These are phyloP conservation scores for Cartodere bifasciata DNA, from an alignment of 2,888 invertebrate genomes.

Conservation along the genomic window DNA sequence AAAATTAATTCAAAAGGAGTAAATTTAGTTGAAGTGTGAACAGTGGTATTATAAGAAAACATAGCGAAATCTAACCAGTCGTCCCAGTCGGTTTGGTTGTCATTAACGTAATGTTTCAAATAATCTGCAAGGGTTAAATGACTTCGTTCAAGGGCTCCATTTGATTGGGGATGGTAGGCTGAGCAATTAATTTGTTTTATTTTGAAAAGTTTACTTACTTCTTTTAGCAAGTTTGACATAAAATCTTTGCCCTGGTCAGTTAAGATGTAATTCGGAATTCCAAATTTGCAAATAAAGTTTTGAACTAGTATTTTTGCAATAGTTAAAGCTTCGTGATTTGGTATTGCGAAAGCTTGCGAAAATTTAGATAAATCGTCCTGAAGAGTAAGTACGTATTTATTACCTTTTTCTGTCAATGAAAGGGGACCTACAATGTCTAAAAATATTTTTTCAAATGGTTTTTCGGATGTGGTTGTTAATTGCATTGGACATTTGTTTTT, in stretches of 20 bases:
- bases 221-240: slow-evolving; percentile 18
- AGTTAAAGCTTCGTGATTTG: slow-evolving; percentile 18
- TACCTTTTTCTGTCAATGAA: slow-evolving; percentile 5
- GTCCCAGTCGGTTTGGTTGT: slow-evolving; percentile 26
- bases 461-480: slow-evolving; percentile 20
- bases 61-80: slow-evolving; percentile 23
- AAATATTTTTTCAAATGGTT: slow-evolving; percentile 21
- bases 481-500: slow-evolving; percentile 21
- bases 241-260: slow-evolving; percentile 16
- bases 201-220: slow-evolving; percentile 21
- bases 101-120: slow-evolving; percentile 25
- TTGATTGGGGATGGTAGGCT: slow-evolving; percentile 22
- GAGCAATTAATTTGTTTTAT: slow-evolving; percentile 20
- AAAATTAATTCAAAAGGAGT: slow-evolving; percentile 25
- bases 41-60: slow-evolving; percentile 24
- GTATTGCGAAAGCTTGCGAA: slow-evolving; percentile 18
- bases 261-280: slow-evolving; percentile 14
- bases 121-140: slow-evolving; percentile 25
- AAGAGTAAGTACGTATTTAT: slow-evolving; percentile 11
- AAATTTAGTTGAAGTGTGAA: slow-evolving; percentile 24
- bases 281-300: slow-evolving; percentile 18
- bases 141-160: slow-evolving; percentile 23
- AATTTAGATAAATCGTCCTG: slow-evolving; percentile 22
- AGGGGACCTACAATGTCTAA: slow-evolving; percentile 24
- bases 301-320: slow-evolving; percentile 18